These are phyloP conservation scores for Calidris pugnax DNA, from an alignment of 2,113 vertebrate genomes.

Conservation along the genomic window DNA sequence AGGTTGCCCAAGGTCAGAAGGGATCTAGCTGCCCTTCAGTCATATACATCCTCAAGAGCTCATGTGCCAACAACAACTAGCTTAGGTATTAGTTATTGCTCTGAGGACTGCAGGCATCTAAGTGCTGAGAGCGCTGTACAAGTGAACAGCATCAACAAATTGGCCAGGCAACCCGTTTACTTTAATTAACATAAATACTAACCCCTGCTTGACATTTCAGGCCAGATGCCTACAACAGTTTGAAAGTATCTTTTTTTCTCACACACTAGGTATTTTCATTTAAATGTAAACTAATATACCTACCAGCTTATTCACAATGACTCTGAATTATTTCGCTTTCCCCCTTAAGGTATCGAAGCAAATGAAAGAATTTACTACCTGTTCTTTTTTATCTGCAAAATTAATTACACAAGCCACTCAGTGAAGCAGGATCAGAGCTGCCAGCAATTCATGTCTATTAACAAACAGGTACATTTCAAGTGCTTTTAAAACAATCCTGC, in stretches of 20 bases:
- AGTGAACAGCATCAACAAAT: not conserved
- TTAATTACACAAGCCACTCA: not conserved
- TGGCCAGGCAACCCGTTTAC: not conserved
- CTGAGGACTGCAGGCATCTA: not conserved
- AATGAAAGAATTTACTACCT: slow-evolving; percentile 34
- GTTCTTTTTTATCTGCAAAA: slow-evolving; percentile 28
- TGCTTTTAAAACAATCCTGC: slow-evolving; percentile 59
- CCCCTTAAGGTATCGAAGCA: not conserved
- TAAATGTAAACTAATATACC: slow-evolving; percentile 51
- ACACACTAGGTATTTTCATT: slow-evolving; percentile 19
- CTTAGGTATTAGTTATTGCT: not conserved
- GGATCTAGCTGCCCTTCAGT: not conserved
- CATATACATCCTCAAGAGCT: not conserved
- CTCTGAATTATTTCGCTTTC: slow-evolving; percentile 41
- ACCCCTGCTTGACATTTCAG: slow-evolving; percentile 36
- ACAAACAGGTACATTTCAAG: slow-evolving; percentile 49
- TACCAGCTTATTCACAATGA: slow-evolving; percentile 24
- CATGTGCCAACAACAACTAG: not conserved
- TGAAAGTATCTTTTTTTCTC: slow-evolving; percentile 44
- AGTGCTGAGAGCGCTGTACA: not conserved
- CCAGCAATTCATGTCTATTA: slow-evolving; percentile 55
- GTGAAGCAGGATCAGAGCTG: slow-evolving; percentile 12
- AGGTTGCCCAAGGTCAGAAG: not conserved
- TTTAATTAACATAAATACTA: slow-evolving; percentile 36
- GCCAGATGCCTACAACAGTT: not conserved